A percentile compares a stretch with the other conserved stretches of the same genome.
These are phyloP conservation scores for Zootermopsis nevadensis DNA, from an alignment of 2,888 invertebrate genomes.

Conservation along the genomic window DNA sequence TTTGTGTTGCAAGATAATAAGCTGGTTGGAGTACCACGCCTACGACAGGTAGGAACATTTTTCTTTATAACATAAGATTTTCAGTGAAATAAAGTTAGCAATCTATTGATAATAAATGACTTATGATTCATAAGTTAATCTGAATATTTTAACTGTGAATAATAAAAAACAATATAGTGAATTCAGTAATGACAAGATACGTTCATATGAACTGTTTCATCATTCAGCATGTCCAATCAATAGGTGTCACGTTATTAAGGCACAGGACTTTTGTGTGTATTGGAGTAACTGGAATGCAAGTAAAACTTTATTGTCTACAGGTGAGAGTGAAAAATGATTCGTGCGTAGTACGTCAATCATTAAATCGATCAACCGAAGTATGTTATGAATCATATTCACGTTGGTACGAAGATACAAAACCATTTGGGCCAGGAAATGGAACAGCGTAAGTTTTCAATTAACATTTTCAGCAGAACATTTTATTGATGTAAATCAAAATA, in stretches of 20 bases:
- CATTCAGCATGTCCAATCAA: neutral
- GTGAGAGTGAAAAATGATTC: conserved; percentile 70
- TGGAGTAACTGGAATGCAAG: neutral
- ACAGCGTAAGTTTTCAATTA: conserved; percentile 61
- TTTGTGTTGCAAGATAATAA: conserved; percentile 69
- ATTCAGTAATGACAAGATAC: no score
- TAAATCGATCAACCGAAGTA: conserved; percentile 69
- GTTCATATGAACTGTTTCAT: no score
- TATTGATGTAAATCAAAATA: no score
- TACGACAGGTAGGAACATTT: conserved; percentile 65
- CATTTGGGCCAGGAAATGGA: conserved; percentile 63
- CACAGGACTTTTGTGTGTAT: neutral
- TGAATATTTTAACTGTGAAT: no score
- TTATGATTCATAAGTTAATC: no score
- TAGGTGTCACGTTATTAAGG: neutral
- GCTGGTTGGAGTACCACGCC: conserved; percentile 70
- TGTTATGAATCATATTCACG: conserved; percentile 71
- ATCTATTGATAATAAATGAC: no score
- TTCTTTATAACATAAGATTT: neutral
- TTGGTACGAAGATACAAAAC: conserved; percentile 66
- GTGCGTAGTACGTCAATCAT: conserved; percentile 73
- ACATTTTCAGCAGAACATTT: no score
- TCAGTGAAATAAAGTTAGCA: neutral
- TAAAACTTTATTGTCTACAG: conserved; percentile 48
- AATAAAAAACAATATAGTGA: no score